Base-by-base conservation (phyloP, 1,140 invertebrate genomes). In the Lasioglossum baleicum region DNA sequence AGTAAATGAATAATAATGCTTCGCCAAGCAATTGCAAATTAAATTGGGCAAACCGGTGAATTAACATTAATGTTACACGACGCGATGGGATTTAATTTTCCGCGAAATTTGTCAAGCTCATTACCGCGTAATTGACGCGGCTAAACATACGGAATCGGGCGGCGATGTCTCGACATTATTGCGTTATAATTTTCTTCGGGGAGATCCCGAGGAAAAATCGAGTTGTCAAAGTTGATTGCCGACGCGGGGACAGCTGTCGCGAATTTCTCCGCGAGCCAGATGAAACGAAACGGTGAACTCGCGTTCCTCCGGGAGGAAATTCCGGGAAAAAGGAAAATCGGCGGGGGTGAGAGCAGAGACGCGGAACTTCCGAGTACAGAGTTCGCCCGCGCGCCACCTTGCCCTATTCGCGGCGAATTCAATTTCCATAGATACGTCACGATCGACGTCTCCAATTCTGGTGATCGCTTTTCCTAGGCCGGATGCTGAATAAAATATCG, bases 401-500 rank as follows among this genome's bases (percentile, higher is more conserved):
- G n/a, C 56, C 56, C 56, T 20, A 58, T 58, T 58, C 56, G 56
- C 56, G 6, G 56, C 20, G n/a, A 58, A 58, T 58, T 58, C 56
- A 58, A 58, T 58, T 58, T 58, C 56, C 56, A 58, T 58, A 58
- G 56, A 58, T 58, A 58, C 56, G 56, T 58, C 56, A 58, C 56
- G 56, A 58, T n/a, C 56, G 56, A 58, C 56, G 56, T 58, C 56
- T 58, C 56, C 20, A 58, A n/a, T 58, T 58, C 56, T n/a, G 7
- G 20, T 58, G 56, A 58, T 58, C 56, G 56, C 56, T 58, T n/a
- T 58, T n/a, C 20, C 56, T 8, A 20, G n/a, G 56, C 56, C 20
- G 56, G 17, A n/a, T 58, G n/a, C 56, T 58, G 56, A 58, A 58
- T 58, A 58, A 58, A 58, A 58, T 58, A 58, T 58, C 56, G n/a